These are phyloP conservation scores for Ophthalmolycus amberensis DNA, from an alignment of 2,113 vertebrate genomes.

Conservation along the genomic window DNA sequence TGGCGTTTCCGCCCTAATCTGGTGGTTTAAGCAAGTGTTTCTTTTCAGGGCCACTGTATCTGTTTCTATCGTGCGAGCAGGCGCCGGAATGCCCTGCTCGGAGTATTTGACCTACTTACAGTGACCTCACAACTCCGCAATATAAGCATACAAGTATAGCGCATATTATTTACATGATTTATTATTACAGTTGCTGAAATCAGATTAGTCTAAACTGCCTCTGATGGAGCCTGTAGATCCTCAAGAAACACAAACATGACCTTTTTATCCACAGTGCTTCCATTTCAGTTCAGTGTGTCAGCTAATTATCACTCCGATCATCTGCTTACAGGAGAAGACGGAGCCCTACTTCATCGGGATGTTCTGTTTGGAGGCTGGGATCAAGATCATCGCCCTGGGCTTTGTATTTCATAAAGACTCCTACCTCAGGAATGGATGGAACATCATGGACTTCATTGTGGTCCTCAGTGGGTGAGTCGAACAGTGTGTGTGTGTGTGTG, in stretches of 20 bases:
- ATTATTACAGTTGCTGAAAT: too few species aligned
- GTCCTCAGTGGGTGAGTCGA: slow-evolving; percentile 96
- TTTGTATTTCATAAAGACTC: slow-evolving; percentile 99
- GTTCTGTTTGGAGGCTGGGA: slow-evolving; percentile 98
- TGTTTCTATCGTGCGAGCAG: too few species aligned
- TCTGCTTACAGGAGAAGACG: slow-evolving; percentile 90
- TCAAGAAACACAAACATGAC: background rate
- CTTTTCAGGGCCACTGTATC: too few species aligned
- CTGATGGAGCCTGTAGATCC: background rate
- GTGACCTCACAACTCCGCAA: too few species aligned
- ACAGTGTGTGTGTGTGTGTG: slow-evolving; percentile 12
- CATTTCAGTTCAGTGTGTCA: background rate
- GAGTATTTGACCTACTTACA: too few species aligned
- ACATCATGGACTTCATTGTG: slow-evolving; percentile 99
- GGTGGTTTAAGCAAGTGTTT: too few species aligned
- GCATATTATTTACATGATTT: too few species aligned
- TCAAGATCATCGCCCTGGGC: slow-evolving; percentile 97
- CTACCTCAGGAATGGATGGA: slow-evolving; percentile 97
- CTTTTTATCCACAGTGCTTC: background rate
- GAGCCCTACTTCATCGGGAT: slow-evolving; percentile 99
- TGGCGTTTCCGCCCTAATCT: too few species aligned
- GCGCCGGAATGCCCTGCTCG: too few species aligned
- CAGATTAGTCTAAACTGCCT: background rate
- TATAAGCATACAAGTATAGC: too few species aligned
- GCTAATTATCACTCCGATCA: background rate